Evolutionary conservation across 2,113 vertebrate genomes (phyloP), one percentile per base, ranked within the genome.

Genomic region (Eulemur macaco): DNA sequence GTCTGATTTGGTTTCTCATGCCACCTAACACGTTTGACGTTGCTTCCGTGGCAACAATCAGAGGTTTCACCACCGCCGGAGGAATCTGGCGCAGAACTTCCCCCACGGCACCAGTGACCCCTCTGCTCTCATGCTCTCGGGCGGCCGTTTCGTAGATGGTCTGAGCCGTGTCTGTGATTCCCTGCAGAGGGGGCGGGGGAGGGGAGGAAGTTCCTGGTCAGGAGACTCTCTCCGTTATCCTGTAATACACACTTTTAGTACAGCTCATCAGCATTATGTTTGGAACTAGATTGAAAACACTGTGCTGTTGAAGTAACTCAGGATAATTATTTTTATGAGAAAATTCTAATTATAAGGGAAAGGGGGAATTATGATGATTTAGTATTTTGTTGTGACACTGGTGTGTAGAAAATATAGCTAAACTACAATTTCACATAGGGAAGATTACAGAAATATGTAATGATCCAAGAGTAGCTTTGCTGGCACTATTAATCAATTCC

Each of bases 1-100:
- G 99, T 93, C 99, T 99, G 81, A 99, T 99, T 97, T 99, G 99
- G 98, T 99, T 99, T 96, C 99, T 99, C 99, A 99, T 99, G 83
- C 99, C 99, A 6, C 99, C 99, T 52, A 99, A 94, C 54, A 99
- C 99, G 3, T 99, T 99, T 21, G 99, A 99, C 0, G 99, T 99
- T 7, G 99, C 99, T 96, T 99, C 99, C 0, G 99, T 99, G 86
- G 99, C 99, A 64, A 99, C 99, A 11, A 99, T 99, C 66, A 99
- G 98, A 1, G 99, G 99, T 94, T 99, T 99, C 89, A 99, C 99
- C 88, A 99, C 99, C 0, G 99, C 99, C 0, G 99, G 99, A 1
- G 99, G 99, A 86, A 99, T 99, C 98, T 99, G 99, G 56, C 99
- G 99, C 71, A 99, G 99, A 84, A 99, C 99, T 91, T 99, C 99